A percentile compares a stretch with the other conserved stretches of the same genome.
phyloP scores from a whole-genome alignment of 1,140 invertebrate species.

The Eciton burchellii region DNA sequence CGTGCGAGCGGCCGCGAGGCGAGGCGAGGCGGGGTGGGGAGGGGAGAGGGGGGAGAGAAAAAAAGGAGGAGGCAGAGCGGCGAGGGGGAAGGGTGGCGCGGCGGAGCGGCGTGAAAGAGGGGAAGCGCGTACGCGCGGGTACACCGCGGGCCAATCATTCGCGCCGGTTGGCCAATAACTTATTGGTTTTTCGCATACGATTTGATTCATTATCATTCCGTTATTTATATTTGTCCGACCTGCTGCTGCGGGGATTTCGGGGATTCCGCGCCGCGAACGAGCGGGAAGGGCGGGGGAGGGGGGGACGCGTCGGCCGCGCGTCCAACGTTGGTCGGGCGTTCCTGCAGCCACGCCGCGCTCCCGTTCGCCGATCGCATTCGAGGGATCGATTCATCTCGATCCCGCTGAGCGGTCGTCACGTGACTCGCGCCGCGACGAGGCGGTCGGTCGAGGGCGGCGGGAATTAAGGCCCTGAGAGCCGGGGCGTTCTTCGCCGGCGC shows the following conservation, averaged over 20 bases:
- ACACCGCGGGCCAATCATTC: constrained; percentile 80
- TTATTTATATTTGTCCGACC: constrained; percentile 83
- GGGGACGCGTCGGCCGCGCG: no score
- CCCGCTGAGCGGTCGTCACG: no score
- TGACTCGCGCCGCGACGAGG: neutral
- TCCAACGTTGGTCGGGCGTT: no score
- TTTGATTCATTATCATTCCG: constrained; percentile 84
- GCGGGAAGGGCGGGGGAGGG: constrained; percentile 27
- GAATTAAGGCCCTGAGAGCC: constrained; percentile 28
- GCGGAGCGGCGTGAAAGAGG: neutral
- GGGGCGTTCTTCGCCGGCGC: neutral
- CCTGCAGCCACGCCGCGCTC: no score
- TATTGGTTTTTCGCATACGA: constrained; percentile 84
- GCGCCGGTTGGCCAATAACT: constrained; percentile 81
- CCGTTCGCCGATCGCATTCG: neutral
- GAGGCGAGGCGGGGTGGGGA: neutral
- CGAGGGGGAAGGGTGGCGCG: neutral
- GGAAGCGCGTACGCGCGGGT: constrained; percentile 57
- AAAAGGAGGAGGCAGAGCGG: neutral
- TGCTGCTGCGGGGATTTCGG: constrained; percentile 71
- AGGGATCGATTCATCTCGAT: constrained; percentile 4
- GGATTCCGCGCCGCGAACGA: constrained; percentile 61
- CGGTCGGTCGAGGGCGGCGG: neutral
- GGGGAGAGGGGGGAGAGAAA: neutral
- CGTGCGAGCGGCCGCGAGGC: constrained; percentile 1